Evolutionary conservation across 2,113 vertebrate species (phyloP).

Genomic region (Solea senegalensis): DNA sequence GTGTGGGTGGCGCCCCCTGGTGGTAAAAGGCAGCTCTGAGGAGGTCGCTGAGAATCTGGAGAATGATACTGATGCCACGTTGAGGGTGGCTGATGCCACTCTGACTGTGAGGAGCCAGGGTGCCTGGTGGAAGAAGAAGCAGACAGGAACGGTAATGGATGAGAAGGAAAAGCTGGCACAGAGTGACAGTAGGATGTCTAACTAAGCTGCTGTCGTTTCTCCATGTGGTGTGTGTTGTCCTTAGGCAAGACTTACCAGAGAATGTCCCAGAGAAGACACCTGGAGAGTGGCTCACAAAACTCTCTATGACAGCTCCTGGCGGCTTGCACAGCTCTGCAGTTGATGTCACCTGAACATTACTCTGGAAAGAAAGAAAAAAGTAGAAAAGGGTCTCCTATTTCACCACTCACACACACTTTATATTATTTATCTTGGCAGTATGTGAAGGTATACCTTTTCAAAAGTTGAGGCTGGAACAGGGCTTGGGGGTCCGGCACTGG

Average conservation of each 20-base stretch:
- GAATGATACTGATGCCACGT: constrained; percentile 89
- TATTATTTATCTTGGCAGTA: no score
- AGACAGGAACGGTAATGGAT: neutral
- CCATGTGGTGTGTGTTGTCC: neutral
- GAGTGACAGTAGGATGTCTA: neutral
- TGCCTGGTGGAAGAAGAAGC: constrained; percentile 76
- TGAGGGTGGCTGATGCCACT: constrained; percentile 85
- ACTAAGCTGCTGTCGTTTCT: neutral
- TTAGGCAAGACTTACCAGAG: constrained; percentile 78
- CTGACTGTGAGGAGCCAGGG: constrained; percentile 89
- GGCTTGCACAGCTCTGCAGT: constrained; percentile 64
- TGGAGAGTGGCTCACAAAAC: constrained; percentile 92
- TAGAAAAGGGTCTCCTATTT: neutral
- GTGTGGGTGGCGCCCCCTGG: constrained; percentile 86
- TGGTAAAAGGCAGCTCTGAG: constrained; percentile 89
- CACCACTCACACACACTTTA: neutral
- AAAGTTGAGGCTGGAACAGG: constrained; percentile 78
- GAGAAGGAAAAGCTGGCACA: neutral
- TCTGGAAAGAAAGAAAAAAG: constrained; percentile 33
- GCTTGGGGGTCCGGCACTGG: constrained; percentile 51
- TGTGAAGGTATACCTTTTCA: constrained; percentile 80
- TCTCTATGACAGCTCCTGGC: constrained; percentile 93
- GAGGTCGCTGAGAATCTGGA: constrained; percentile 95
- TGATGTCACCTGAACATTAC: constrained; percentile 1
- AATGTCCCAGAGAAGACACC: constrained; percentile 96